These are phyloP conservation scores for Meloidogyne floridensis DNA, from an alignment of 1,140 invertebrate species.

Conservation along the genomic window DNA sequence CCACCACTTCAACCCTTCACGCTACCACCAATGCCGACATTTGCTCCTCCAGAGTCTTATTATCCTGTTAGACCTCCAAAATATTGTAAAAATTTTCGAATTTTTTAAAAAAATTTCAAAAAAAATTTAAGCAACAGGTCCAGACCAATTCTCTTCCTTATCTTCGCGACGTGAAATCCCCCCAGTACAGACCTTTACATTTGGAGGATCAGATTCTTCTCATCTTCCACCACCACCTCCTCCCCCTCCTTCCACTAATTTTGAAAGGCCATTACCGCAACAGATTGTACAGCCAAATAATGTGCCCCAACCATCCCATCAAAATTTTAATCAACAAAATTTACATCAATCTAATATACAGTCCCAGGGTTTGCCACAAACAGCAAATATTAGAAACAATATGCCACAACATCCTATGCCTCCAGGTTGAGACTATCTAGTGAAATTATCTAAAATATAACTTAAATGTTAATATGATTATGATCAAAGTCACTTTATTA, in stretches of 20 bases:
- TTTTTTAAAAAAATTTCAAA: background rate
- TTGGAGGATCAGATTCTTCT: background rate
- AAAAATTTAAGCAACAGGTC: background rate
- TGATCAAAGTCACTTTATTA: too few species aligned
- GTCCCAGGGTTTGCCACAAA: background rate
- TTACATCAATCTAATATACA: background rate
- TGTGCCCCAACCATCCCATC: background rate
- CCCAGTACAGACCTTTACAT: background rate
- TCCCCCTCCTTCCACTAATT: constrained; percentile 4
- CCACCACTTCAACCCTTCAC: constrained; percentile 21
- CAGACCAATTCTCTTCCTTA: background rate
- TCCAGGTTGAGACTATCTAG: background rate
- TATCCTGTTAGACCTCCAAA: constrained; percentile 19
- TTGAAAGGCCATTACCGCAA: background rate
- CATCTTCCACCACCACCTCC: constrained; percentile 5
- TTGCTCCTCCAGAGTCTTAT: background rate
- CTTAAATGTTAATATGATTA: too few species aligned
- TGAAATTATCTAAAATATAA: too few species aligned
- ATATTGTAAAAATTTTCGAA: background rate
- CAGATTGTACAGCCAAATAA: background rate
- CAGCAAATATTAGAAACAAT: background rate
- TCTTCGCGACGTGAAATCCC: background rate
- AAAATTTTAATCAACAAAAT: background rate
- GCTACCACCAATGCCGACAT: constrained; percentile 6
- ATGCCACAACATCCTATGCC: background rate